phyloP scores from a whole-genome alignment of 2,888 invertebrate species.

The Syritta pipiens region DNA sequence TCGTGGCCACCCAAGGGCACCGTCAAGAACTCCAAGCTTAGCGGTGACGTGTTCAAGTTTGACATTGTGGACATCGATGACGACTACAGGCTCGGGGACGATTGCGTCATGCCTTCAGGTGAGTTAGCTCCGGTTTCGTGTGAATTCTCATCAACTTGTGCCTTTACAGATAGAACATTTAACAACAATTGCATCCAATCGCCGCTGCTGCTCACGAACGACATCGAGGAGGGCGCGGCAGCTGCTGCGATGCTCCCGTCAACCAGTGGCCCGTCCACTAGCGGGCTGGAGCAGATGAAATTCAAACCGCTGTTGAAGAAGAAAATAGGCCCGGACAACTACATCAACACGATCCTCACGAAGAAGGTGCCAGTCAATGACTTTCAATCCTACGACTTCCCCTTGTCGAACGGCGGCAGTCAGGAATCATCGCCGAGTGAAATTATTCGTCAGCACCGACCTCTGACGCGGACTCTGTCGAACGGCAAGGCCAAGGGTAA shows the following conservation, averaged over 20 bases:
- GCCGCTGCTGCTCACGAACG: conserved; percentile 72
- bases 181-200: conserved; percentile 74
- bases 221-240: conserved; percentile 52
- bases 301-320: conserved; percentile 83
- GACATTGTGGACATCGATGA: conserved; percentile 92
- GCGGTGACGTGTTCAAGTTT: conserved; percentile 90
- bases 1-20: conserved; percentile 85
- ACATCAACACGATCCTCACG: conserved; percentile 83
- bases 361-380: conserved; percentile 78
- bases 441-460: conserved; percentile 82
- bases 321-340: conserved; percentile 87
- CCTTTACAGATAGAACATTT: conserved; percentile 55
- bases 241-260: conserved; percentile 47
- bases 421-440: conserved; percentile 66
- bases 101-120: conserved; percentile 74
- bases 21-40: conserved; percentile 80
- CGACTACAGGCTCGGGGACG: conserved; percentile 76
- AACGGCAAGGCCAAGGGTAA: conserved; percentile 79
- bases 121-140: background rate
- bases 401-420: conserved; percentile 71
- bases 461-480: conserved; percentile 84
- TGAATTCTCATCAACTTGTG: too few relatives aligned
- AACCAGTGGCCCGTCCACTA: conserved; percentile 51
- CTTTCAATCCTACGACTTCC: conserved; percentile 75
- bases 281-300: conserved; percentile 77